These are phyloP conservation scores for Pogonomyrmex barbatus DNA, from an alignment of 1,140 invertebrate species.

Conservation along the genomic window DNA sequence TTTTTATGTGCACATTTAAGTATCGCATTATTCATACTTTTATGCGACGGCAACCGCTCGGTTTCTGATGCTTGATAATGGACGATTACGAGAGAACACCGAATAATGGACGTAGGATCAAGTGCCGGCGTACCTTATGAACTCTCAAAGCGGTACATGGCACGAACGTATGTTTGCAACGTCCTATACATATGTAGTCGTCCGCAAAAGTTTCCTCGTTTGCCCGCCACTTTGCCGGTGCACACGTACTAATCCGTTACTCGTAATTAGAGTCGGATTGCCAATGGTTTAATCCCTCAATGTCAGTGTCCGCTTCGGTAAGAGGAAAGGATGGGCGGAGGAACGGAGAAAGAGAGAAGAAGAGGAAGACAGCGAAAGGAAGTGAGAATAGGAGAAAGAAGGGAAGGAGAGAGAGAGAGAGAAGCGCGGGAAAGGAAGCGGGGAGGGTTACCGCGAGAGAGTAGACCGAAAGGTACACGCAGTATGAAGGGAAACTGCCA, in stretches of 20 bases:
- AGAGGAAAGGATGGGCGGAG: slow-evolving; percentile 17
- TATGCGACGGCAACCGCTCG: slow-evolving; percentile 4
- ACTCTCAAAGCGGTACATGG: slow-evolving; percentile 69
- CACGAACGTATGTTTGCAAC: slow-evolving; percentile 71
- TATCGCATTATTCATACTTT: slow-evolving; percentile 35
- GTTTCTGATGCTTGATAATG: slow-evolving; percentile 44
- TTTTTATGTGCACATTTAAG: slow-evolving; percentile 1
- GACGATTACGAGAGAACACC: slow-evolving; percentile 52
- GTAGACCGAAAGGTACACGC: slow-evolving; percentile 66
- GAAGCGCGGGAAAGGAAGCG: too few relatives aligned
- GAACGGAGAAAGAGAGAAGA: slow-evolving; percentile 66
- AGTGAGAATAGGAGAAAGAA: slow-evolving; percentile 19
- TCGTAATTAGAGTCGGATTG: slow-evolving; percentile 86
- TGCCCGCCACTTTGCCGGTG: slow-evolving; percentile 77
- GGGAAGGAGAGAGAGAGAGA: neutral
- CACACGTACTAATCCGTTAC: slow-evolving; percentile 84
- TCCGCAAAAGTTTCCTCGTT: slow-evolving; percentile 83
- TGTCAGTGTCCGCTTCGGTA: slow-evolving; percentile 75
- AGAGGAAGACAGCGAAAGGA: slow-evolving; percentile 53
- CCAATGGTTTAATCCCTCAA: slow-evolving; percentile 86
- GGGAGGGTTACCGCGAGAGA: slow-evolving; percentile 42
- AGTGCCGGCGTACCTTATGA: slow-evolving; percentile 59
- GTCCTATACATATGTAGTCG: slow-evolving; percentile 68
- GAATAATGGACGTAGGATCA: slow-evolving; percentile 61
- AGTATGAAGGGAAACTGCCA: slow-evolving; percentile 80